phyloP scores from a whole-genome alignment of 1,140 invertebrate genomes.

The Tribolium madens region DNA sequence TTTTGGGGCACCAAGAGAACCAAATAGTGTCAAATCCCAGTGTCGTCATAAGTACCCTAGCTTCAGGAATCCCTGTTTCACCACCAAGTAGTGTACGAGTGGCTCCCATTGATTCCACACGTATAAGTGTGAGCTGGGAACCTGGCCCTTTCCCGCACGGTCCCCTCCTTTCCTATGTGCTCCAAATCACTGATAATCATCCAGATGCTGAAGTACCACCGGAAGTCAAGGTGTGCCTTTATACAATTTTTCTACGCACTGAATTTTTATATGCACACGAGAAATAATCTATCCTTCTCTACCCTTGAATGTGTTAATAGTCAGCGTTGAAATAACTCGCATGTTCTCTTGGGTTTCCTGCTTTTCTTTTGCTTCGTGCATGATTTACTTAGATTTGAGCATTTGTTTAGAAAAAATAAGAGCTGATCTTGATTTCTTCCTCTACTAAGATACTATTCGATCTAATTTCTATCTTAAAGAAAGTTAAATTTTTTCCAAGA shows the following conservation, averaged over 20 bases:
- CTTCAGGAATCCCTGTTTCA: conserved; percentile 79
- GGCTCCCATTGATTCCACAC: conserved; percentile 83
- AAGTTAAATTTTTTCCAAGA: background rate
- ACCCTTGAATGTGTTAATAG: background rate
- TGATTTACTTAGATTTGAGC: background rate
- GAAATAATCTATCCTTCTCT: conserved; percentile 17
- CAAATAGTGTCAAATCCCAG: conserved; percentile 84
- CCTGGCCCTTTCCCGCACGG: conserved; percentile 89
- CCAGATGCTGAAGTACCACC: conserved; percentile 73
- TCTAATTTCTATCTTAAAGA: background rate
- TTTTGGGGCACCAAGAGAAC: conserved; percentile 75
- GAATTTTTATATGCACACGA: background rate
- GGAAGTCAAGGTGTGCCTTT: conserved; percentile 72
- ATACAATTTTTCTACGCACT: conserved; percentile 4
- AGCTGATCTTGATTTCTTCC: background rate
- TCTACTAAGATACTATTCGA: background rate
- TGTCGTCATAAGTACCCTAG: conserved; percentile 82
- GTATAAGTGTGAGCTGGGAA: conserved; percentile 89
- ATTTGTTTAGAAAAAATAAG: background rate
- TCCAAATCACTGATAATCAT: conserved; percentile 74
- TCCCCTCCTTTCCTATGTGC: conserved; percentile 85
- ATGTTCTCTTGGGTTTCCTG: conserved; percentile 23
- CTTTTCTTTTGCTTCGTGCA: background rate
- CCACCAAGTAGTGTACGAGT: conserved; percentile 79
- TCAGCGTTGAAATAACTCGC: background rate